Evolutionary conservation across 2,113 vertebrate genomes (phyloP).

Genomic region (Promerops cafer): DNA sequence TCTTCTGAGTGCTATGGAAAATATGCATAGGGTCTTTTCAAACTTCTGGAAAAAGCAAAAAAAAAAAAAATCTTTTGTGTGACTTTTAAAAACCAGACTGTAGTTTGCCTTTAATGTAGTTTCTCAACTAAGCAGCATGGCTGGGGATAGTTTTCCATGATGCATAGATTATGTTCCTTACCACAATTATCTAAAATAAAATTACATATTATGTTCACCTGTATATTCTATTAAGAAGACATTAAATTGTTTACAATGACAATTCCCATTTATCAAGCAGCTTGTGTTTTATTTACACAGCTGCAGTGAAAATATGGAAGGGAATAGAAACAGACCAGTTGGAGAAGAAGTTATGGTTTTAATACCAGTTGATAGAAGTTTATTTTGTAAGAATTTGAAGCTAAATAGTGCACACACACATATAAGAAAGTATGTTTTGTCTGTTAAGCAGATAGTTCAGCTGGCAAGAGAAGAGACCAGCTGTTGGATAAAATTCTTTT

Average conservation of each 20-base stretch:
- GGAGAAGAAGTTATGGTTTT: not conserved
- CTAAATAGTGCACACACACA: not conserved
- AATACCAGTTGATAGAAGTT: not conserved
- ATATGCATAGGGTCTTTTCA: not conserved
- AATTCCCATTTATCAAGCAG: conserved; percentile 30
- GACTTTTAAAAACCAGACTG: not conserved
- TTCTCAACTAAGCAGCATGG: not conserved
- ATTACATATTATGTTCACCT: not conserved
- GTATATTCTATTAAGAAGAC: not conserved
- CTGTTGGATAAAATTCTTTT: not conserved
- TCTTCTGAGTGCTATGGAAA: not conserved
- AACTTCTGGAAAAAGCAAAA: not conserved
- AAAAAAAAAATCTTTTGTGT: not conserved
- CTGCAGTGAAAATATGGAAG: not conserved
- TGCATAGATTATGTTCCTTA: not conserved
- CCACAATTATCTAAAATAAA: not conserved
- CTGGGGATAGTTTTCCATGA: not conserved
- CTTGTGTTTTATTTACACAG: not conserved
- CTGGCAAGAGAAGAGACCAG: not conserved
- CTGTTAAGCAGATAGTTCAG: not conserved
- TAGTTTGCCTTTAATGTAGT: not conserved
- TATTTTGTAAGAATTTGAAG: conserved; percentile 27
- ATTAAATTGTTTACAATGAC: not conserved
- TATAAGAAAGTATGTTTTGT: not conserved
- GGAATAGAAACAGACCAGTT: not conserved